A percentile compares a stretch with the other conserved stretches of the same genome.
phyloP scores from a whole-genome alignment of 2,888 invertebrate species.

The Liopterus haemorrhoidalis region DNA sequence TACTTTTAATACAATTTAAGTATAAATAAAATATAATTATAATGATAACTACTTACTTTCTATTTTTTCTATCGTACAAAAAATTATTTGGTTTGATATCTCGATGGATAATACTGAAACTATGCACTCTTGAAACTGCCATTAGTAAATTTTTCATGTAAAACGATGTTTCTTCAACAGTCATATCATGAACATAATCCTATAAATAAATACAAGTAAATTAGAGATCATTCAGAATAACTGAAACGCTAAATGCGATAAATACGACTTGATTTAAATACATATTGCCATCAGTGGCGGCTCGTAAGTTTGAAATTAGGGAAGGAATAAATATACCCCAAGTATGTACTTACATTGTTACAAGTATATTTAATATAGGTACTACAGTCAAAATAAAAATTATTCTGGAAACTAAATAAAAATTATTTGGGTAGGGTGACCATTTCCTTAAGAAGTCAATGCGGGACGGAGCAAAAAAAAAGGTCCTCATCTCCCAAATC shows the following conservation, averaged over 20 bases:
- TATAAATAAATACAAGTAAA: constrained; percentile 41
- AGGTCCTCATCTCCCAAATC: no score
- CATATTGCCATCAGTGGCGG: no score
- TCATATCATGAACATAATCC: constrained; percentile 71
- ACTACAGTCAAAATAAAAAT: no score
- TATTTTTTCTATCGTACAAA: constrained; percentile 67
- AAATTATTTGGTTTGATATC: constrained; percentile 92
- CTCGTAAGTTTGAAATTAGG: no score
- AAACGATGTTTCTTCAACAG: constrained; percentile 60
- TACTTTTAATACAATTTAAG: no score
- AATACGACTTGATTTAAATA: no score
- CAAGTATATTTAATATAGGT: no score
- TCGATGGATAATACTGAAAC: constrained; percentile 78
- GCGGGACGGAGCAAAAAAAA: no score
- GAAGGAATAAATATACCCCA: neutral
- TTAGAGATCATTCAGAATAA: constrained; percentile 10
- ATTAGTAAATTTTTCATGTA: constrained; percentile 77
- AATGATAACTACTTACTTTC: constrained; percentile 45
- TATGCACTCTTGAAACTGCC: constrained; percentile 75
- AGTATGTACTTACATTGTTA: constrained; percentile 3
- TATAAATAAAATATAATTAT: constrained; percentile 9
- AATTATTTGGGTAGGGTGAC: no score
- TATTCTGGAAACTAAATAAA: no score
- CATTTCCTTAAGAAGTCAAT: no score
- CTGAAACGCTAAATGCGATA: no score